phyloP scores from a whole-genome alignment of 2,113 vertebrate species.

The Actinemys pallida region DNA sequence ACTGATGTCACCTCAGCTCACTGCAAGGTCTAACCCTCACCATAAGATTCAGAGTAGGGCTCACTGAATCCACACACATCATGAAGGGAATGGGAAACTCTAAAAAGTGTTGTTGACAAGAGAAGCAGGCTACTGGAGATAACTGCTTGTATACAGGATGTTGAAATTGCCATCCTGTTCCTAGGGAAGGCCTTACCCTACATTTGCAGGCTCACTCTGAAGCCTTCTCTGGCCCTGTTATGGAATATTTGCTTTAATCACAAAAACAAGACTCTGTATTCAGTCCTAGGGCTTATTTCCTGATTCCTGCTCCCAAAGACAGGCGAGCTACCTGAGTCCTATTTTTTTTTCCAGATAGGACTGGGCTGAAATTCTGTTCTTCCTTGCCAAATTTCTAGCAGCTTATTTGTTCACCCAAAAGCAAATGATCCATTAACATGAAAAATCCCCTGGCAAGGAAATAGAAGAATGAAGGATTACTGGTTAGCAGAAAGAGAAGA shows the following conservation, averaged over 20 bases:
- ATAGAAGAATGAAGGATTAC: background rate
- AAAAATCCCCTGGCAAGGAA: constrained; percentile 16
- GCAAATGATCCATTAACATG: background rate
- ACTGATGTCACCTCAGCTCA: background rate
- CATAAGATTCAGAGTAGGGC: fast-evolving
- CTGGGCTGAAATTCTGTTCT: background rate
- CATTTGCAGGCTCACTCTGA: background rate
- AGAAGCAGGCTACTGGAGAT: fast-evolving
- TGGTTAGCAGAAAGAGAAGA: background rate
- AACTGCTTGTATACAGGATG: background rate
- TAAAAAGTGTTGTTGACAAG: background rate
- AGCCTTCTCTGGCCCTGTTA: background rate
- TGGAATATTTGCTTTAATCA: background rate
- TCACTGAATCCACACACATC: background rate
- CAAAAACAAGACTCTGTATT: background rate
- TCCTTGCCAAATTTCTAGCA: fast-evolving
- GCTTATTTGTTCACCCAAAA: background rate
- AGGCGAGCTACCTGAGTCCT: background rate
- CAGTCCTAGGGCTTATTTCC: background rate
- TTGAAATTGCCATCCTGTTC: fast-evolving
- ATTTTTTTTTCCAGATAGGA: background rate
- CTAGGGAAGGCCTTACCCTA: background rate
- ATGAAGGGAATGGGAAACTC: background rate
- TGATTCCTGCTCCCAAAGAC: background rate
- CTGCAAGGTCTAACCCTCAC: background rate